Evolutionary conservation across 2,888 invertebrate genomes (phyloP).

Genomic region (Dugesia japonica): DNA sequence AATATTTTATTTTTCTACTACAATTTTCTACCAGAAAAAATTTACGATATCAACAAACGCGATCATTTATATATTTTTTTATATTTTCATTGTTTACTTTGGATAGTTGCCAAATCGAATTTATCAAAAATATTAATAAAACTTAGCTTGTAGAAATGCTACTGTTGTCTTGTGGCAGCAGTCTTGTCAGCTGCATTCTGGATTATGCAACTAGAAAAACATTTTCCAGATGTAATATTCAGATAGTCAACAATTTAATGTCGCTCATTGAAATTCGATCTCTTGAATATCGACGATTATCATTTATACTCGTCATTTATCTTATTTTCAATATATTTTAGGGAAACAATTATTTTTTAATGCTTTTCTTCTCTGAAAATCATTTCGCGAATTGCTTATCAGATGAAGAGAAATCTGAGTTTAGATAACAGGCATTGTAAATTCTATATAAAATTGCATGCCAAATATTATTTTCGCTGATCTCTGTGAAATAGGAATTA

Average conservation of each 20-base stretch:
- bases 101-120: background rate
- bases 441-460: too few species aligned
- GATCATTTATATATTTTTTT: background rate
- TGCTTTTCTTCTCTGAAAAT: too few species aligned
- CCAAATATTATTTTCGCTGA: too few species aligned
- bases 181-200: background rate
- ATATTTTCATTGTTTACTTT: background rate
- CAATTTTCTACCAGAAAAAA: too few species aligned
- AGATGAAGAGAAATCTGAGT: too few species aligned
- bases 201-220: background rate
- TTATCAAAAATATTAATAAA: background rate
- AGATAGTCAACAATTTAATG: background rate
- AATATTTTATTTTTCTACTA: too few species aligned
- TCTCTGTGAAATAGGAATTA: too few species aligned
- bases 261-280: background rate
- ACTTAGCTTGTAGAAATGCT: background rate
- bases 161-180: background rate
- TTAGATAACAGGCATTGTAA: too few species aligned
- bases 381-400: too few species aligned
- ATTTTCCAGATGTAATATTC: constrained; percentile 5
- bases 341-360: too few species aligned
- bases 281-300: background rate
- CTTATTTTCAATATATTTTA: too few species aligned
- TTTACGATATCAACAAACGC: too few species aligned
- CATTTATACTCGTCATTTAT: background rate